Percentiles rank a stretch among this genome's conserved stretches.
phyloP scores from a whole-genome alignment of 2,888 invertebrate species.

The Nomada flava region DNA sequence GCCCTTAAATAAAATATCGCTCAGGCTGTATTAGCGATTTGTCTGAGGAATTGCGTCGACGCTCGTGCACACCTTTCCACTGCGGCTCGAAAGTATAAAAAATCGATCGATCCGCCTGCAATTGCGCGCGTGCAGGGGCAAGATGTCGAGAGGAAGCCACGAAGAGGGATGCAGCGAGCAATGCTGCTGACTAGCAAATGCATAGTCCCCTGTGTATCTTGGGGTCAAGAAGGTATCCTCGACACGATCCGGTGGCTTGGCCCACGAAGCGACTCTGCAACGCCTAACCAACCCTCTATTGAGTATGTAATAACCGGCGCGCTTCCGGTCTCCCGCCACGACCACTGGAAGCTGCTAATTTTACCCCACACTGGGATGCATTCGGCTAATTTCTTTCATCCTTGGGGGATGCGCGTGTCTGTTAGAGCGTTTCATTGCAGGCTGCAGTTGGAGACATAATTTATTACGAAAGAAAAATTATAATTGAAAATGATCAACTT shows the following conservation, averaged over 20 bases:
- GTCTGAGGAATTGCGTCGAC: no score
- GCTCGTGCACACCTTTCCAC: neutral
- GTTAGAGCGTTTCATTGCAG: no score
- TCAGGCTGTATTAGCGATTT: neutral
- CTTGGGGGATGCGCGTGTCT: no score
- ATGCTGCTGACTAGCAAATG: constrained; percentile 69
- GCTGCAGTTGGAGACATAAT: no score
- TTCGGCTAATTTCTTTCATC: no score
- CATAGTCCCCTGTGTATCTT: constrained; percentile 53
- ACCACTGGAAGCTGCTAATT: neutral
- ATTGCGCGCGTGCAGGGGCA: neutral
- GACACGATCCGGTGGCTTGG: constrained; percentile 48
- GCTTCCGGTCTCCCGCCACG: neutral
- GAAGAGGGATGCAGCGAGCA: constrained; percentile 19
- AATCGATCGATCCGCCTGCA: constrained; percentile 10
- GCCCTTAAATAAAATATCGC: constrained; percentile 19
- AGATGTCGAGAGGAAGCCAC: constrained; percentile 7
- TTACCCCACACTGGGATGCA: neutral
- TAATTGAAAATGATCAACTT: no score
- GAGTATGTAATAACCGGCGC: constrained; percentile 40
- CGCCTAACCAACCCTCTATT: constrained; percentile 11
- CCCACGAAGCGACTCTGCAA: constrained; percentile 26
- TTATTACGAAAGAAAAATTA: no score
- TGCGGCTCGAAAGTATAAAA: neutral
- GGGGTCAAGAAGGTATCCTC: constrained; percentile 72